Evolutionary conservation across 2,888 invertebrate genomes (phyloP), one percentile per base, ranked within the genome.

Genomic region (Harmothoe impar): DNA sequence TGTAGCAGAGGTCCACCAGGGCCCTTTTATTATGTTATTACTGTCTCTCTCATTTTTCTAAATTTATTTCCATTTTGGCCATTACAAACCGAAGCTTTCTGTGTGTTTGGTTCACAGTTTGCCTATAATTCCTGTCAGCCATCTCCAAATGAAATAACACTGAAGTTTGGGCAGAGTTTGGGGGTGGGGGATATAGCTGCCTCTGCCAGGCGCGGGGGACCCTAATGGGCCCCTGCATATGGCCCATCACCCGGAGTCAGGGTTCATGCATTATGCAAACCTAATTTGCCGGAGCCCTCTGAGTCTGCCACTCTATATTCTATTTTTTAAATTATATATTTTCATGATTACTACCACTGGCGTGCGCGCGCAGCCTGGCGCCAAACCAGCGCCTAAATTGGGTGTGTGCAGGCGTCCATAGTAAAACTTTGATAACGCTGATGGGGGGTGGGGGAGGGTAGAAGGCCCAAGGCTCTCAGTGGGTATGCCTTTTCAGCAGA

Each of bases 181-280:
- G n/a, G n/a, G n/a, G n/a, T n/a, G n/a, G n/a, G n/a, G 15, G 3
- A 43, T 43, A 43, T 10, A 10, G 10, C 10, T 43, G 43, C 43
- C 43, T n/a, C n/a, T n/a, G 62, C 20, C 62, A 62, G 62, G 29
- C 72, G 62, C 15, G 20, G 62, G 62, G 62, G 20, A n/a, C 72
- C 31, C 20, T 72, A 72, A 72, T 72, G 25, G 72, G 20, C 15
- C 72, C 29, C n/a, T 29, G 72, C 72, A 72, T 72, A 72, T 25
- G 31, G 72, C 25, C 35, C 35, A 43, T 81, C 54, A 12, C 0
- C 86, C 25, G 29, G 29, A 54, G 52, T 86, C 10, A 54, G 25
- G 25, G 51, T 86, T 86, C 54, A 54, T 86, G 52, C 86, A 54
- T 86, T 86, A 86, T 86, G 52, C 86, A 86, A 86, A 86, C 86